Conservation (phyloP, 2,888 invertebrate genomes). For the Itoplectis maculator region DNA sequence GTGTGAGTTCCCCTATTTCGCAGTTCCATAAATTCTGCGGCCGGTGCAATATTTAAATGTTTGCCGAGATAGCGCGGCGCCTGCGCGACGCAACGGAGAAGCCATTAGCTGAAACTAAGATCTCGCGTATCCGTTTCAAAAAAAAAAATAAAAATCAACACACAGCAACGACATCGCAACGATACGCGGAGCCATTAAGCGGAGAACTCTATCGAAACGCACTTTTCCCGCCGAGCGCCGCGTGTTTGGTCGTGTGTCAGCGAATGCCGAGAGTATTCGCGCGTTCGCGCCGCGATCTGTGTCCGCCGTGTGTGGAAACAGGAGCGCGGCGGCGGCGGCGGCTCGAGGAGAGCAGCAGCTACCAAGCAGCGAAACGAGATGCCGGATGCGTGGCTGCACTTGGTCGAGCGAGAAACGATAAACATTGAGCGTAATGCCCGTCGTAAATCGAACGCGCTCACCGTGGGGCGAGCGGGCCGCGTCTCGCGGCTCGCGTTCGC, state of each 20-base stretch:
- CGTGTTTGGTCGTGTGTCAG: constrained; percentile 3
- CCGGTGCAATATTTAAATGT: constrained; percentile 36
- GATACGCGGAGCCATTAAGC: constrained; percentile 13
- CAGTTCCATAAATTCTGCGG: constrained; percentile 34
- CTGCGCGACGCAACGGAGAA: constrained; percentile 1
- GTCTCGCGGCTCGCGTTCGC: constrained; percentile 52
- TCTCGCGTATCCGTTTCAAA: constrained; percentile 1
- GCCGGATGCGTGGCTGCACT: constrained; percentile 48
- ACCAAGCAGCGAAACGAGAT: constrained; percentile 30
- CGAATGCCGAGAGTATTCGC: not conserved
- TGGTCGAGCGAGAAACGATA: constrained; percentile 44
- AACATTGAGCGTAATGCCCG: constrained; percentile 46
- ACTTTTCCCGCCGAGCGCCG: constrained; percentile 5
- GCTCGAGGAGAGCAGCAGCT: too few species aligned
- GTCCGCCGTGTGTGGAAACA: not conserved
- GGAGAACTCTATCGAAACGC: constrained; percentile 24
- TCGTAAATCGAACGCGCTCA: constrained; percentile 42
- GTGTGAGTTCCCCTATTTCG: constrained; percentile 4
- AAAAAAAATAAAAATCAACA: not conserved
- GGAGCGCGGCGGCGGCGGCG: not conserved
- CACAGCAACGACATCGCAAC: not conserved
- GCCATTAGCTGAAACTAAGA: constrained; percentile 24
- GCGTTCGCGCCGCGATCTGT: not conserved
- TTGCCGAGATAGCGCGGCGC: constrained; percentile 24
- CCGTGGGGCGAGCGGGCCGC: constrained; percentile 10